Percentiles rank a stretch among this genome's conserved stretches.
Conservation (phyloP, 2,113 vertebrate species). For the Apus apus region DNA sequence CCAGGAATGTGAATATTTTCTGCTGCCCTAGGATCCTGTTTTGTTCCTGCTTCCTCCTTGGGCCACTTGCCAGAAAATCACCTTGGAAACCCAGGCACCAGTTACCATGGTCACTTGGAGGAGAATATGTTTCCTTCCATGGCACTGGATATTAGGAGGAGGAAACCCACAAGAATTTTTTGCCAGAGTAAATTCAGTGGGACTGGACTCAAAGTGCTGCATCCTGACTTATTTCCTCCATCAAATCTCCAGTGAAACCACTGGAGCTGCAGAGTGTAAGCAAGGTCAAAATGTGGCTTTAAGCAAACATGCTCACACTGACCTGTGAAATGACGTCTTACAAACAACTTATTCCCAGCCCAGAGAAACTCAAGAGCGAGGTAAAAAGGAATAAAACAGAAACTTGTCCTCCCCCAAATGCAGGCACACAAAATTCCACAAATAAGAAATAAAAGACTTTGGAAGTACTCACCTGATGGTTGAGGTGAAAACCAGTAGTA, state of each 20-base stretch:
- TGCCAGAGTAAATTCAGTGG: background rate
- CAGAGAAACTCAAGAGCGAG: background rate
- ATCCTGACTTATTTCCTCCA: background rate
- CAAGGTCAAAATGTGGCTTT: background rate
- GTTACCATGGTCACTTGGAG: constrained; percentile 69
- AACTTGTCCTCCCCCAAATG: background rate
- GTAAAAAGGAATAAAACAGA: background rate
- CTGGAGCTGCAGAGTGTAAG: background rate
- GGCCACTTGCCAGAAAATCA: constrained; percentile 55
- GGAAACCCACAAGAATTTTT: background rate
- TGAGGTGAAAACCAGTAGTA: background rate
- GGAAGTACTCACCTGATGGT: background rate
- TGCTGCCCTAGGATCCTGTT: constrained; percentile 14
- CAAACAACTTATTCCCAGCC: background rate
- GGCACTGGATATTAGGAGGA: background rate
- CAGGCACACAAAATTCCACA: background rate
- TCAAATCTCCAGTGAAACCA: background rate
- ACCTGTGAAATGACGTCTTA: background rate
- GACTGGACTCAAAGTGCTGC: background rate
- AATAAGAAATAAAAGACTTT: background rate
- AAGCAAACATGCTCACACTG: background rate
- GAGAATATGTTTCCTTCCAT: constrained; percentile 6
- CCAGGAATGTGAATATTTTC: constrained; percentile 41
- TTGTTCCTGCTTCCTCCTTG: constrained; percentile 34
- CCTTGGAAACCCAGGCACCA: constrained; percentile 65